These are phyloP conservation scores for Amphipyra berbera DNA, from an alignment of 2,888 invertebrate genomes.

Conservation along the genomic window DNA sequence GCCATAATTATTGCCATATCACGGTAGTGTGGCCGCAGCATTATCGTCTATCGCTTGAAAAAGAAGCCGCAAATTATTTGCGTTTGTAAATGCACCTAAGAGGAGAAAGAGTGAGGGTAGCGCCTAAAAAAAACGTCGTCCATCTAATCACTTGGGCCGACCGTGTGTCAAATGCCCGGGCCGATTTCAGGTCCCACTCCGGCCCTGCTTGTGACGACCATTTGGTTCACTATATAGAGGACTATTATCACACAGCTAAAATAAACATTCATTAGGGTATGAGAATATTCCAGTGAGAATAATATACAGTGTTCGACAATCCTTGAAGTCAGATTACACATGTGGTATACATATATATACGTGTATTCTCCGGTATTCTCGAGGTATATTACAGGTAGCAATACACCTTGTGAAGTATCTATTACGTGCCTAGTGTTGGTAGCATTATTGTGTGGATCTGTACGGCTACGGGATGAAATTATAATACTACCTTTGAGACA, in stretches of 20 bases:
- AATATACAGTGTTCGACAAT: constrained; percentile 35
- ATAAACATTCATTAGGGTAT: constrained; percentile 41
- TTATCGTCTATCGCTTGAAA: too few relatives aligned
- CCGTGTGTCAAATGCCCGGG: too few relatives aligned
- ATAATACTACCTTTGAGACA: constrained; percentile 8
- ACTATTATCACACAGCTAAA: constrained; percentile 17
- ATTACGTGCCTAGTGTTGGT: constrained; percentile 35
- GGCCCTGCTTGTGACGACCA: too few relatives aligned
- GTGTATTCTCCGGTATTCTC: constrained; percentile 16
- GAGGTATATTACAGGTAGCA: constrained; percentile 30
- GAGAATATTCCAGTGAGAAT: constrained; percentile 43
- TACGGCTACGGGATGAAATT: constrained; percentile 20
- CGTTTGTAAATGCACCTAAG: too few relatives aligned
- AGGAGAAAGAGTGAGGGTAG: too few relatives aligned
- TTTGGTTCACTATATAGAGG: not conserved
- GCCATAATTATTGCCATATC: too few relatives aligned
- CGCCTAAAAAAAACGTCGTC: too few relatives aligned
- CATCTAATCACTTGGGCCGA: too few relatives aligned
- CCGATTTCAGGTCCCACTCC: too few relatives aligned
- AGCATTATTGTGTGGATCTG: constrained; percentile 30
- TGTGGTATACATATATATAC: constrained; percentile 21
- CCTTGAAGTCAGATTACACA: constrained; percentile 23
- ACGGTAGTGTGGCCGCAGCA: too few relatives aligned
- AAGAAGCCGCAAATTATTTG: too few relatives aligned
- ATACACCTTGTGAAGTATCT: constrained; percentile 35